These are phyloP conservation scores for Scaptomyza graminum DNA, from an alignment of 1,140 invertebrate species.

Conservation along the genomic window DNA sequence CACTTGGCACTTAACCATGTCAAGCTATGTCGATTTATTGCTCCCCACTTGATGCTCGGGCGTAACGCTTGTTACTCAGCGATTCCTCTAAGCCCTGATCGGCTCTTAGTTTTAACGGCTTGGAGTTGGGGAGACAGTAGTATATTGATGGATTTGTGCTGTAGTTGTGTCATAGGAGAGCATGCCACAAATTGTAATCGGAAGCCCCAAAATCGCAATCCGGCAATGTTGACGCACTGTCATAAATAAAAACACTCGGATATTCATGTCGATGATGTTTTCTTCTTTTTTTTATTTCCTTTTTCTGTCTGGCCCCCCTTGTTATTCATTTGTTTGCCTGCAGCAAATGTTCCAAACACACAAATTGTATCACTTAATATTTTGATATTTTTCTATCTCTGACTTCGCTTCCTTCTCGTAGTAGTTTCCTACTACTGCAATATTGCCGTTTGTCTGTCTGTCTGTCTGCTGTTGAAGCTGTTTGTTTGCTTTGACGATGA, in stretches of 20 bases:
- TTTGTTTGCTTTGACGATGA: conserved; percentile 13
- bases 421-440: conserved; percentile 5
- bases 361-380: conserved; percentile 74
- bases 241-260: conserved; percentile 81
- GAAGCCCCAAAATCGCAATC: background rate
- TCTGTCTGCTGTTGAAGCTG: no score
- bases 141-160: conserved; percentile 72
- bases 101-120: conserved; percentile 36
- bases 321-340: conserved; percentile 66
- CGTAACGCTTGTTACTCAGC: conserved; percentile 28
- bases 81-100: conserved; percentile 28
- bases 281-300: conserved; percentile 6
- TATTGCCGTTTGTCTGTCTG: background rate
- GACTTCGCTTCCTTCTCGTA: background rate
- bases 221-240: conserved; percentile 62
- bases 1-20: conserved; percentile 50
- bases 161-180: conserved; percentile 59
- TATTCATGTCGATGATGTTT: conserved; percentile 71
- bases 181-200: conserved; percentile 1
- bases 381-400: conserved; percentile 25
- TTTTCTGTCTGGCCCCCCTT: conserved; percentile 2
- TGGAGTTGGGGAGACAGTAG: conserved; percentile 5
- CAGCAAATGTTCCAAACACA: conserved; percentile 64
- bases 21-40: conserved; percentile 46
- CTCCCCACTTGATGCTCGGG: conserved; percentile 22